phyloP scores from a whole-genome alignment of 2,113 vertebrate species.

The Muntiacus reevesi region DNA sequence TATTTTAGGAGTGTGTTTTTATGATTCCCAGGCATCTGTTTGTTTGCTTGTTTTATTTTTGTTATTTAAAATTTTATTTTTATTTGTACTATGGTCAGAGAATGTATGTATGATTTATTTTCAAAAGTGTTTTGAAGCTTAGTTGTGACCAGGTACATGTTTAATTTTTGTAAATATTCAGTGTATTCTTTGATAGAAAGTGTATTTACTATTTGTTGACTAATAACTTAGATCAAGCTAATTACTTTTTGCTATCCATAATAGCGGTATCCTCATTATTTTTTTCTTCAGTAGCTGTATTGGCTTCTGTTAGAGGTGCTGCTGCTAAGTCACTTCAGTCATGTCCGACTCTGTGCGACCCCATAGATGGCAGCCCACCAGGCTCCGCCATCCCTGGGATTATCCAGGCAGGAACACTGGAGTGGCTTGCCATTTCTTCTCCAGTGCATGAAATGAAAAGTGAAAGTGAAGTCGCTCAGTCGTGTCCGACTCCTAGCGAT shows the following conservation, averaged over 20 bases:
- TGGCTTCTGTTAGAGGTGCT: not conserved
- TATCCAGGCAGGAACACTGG: too few species aligned
- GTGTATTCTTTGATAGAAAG: not conserved
- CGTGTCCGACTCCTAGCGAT: too few species aligned
- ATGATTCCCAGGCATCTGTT: not conserved
- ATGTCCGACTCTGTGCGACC: too few species aligned
- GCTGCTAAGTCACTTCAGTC: too few species aligned
- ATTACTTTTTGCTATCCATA: not conserved
- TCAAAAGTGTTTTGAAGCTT: not conserved
- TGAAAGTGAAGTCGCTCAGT: too few species aligned
- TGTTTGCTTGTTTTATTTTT: not conserved
- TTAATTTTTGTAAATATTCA: not conserved
- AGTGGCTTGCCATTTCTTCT: too few species aligned
- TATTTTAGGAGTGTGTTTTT: constrained; percentile 25
- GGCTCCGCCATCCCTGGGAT: too few species aligned
- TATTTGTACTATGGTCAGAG: not conserved
- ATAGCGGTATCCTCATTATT: not conserved
- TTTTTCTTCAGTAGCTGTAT: not conserved
- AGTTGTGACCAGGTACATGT: not conserved
- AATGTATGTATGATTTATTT: not conserved
- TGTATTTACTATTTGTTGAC: not conserved
- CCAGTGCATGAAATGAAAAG: too few species aligned
- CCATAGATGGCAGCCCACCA: too few species aligned
- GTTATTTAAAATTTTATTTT: not conserved
- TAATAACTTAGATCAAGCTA: not conserved